Conservation (phyloP, 2,888 invertebrate genomes). For the Thera britannica region DNA sequence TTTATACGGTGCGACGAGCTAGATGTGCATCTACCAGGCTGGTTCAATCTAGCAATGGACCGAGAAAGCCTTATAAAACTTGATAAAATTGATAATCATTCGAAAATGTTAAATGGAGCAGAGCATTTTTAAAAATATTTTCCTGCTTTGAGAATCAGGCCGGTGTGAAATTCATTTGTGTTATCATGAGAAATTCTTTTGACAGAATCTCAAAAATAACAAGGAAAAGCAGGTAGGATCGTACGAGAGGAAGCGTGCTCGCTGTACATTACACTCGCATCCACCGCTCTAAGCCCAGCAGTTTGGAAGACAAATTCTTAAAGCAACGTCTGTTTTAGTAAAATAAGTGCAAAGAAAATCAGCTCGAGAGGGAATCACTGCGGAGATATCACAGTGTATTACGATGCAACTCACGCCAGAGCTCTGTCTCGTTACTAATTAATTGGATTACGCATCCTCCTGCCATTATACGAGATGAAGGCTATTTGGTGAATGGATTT, state of each 20-base stretch:
- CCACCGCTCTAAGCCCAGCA: slow-evolving; percentile 47
- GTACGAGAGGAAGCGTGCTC: slow-evolving; percentile 38
- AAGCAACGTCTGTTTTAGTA: slow-evolving; percentile 46
- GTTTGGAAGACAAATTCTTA: slow-evolving; percentile 51
- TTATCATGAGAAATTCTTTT: slow-evolving; percentile 34
- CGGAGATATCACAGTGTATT: slow-evolving; percentile 35
- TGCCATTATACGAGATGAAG: slow-evolving; percentile 72
- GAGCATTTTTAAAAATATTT: neutral
- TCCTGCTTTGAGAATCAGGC: slow-evolving; percentile 14
- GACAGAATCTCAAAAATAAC: slow-evolving; percentile 35
- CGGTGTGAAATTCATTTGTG: slow-evolving; percentile 35
- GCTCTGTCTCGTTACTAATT: slow-evolving; percentile 72
- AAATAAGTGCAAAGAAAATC: slow-evolving; percentile 45
- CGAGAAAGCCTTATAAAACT: neutral
- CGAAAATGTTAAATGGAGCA: slow-evolving; percentile 1
- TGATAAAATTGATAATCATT: neutral
- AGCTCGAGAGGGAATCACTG: slow-evolving; percentile 36
- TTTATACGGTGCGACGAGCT: too few species aligned
- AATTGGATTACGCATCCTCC: slow-evolving; percentile 74
- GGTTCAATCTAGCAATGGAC: too few species aligned
- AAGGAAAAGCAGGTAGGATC: slow-evolving; percentile 35
- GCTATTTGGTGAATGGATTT: slow-evolving; percentile 76
- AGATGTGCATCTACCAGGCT: too few species aligned
- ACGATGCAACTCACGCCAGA: slow-evolving; percentile 61
- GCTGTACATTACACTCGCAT: slow-evolving; percentile 42